Evolutionary conservation across 2,888 invertebrate genomes (phyloP), one percentile per base, ranked within the genome.

Genomic region (Lottia gigantea): DNA sequence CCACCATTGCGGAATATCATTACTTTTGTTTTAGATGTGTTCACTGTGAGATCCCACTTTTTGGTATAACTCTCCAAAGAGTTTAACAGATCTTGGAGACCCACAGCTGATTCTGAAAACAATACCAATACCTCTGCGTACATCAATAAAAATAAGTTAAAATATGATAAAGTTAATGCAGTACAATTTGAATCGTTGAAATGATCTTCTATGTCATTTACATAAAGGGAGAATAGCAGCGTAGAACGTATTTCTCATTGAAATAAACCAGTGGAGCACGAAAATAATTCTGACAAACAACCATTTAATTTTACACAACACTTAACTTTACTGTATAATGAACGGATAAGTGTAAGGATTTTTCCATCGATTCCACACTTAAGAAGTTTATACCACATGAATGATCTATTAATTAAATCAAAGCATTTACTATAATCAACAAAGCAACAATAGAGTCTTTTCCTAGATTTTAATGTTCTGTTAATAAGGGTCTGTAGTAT

Each of bases 231-330:
- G 14, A 55, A 55, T n/a, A 55, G 23, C 15, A 55, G 8, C 0
- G 19, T 4, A 14, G 55, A 19, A 19, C 3, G 15, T 55, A 55
- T 55, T 55, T 55, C 55, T 14, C 55, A 19, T n/a, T 55, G 55
- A n/a, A 55, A 55, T 19, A 55, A 55, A 2, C 55, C 55, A 55
- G 19, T 23, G 11, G 19, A 19, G 15, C 55, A 55, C 23, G 55
- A 55, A 55, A 55, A 55, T 55, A 55, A 2, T 3, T 55, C 55
- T n/a, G 55, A 55, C 23, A 55, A 55, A 55, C 55, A 19, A 7
- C 55, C 55, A 55, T 55, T 55, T 19, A 55, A n/a, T 55, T 55
- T 55, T n/a, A 55, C 55, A 55, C 12, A 55, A 55, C 55, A 55
- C 15, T 55, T 55, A 8, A 55, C 55, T 55, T 55, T 55, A 55